phyloP scores from a whole-genome alignment of 2,888 invertebrate genomes.

The Vandiemenella viatica region DNA sequence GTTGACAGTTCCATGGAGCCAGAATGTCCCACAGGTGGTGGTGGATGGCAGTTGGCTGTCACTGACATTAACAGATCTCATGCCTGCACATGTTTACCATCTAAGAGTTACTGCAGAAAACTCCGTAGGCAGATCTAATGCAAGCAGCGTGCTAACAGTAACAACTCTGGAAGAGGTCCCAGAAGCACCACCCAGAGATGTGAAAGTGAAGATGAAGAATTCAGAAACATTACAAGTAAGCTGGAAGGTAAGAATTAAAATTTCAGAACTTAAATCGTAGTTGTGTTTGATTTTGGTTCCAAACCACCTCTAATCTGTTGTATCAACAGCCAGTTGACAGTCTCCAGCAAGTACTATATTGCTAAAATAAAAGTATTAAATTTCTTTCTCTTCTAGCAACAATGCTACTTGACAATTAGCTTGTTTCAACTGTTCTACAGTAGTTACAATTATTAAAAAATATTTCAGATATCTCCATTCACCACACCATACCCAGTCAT shows the following conservation, averaged over 20 bases:
- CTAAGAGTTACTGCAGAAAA: conserved; percentile 28
- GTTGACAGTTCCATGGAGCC: conserved; percentile 3
- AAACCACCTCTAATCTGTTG: too few relatives aligned
- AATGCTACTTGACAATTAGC: too few relatives aligned
- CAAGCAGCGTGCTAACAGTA: conserved; percentile 25
- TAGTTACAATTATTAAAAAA: too few relatives aligned
- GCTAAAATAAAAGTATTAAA: too few relatives aligned
- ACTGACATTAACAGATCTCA: conserved; percentile 18
- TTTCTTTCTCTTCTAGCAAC: too few relatives aligned
- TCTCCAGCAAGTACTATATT: too few relatives aligned
- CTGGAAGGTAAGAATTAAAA: conserved; percentile 26
- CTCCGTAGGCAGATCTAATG: conserved; percentile 26
- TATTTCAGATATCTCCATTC: too few relatives aligned
- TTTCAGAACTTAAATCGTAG: too few relatives aligned
- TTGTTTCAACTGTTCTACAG: too few relatives aligned
- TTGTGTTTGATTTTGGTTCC: too few relatives aligned
- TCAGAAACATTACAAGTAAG: conserved; percentile 28
- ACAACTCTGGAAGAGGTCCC: conserved; percentile 27
- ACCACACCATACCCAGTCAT: too few relatives aligned
- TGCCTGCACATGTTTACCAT: conserved; percentile 27
- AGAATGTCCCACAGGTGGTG: conserved; percentile 4
- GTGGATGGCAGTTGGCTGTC: conserved; percentile 7
- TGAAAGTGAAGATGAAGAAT: conserved; percentile 26
- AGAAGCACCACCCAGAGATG: conserved; percentile 28
- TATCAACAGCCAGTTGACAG: too few relatives aligned